phyloP scores from a whole-genome alignment of 2,113 vertebrate species.

The Lanius collurio region DNA sequence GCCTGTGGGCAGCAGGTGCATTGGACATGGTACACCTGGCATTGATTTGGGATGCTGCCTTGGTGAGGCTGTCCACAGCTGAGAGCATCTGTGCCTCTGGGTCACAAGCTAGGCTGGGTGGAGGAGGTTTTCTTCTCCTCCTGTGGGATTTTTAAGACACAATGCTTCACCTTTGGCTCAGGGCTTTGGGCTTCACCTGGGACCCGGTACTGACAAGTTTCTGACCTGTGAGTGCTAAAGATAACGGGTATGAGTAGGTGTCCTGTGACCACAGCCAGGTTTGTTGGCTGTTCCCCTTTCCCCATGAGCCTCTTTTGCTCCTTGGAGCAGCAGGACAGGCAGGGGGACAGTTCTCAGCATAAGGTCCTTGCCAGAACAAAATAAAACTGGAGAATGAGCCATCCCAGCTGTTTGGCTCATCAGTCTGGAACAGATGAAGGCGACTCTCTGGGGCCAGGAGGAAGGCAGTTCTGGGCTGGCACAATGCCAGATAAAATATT shows the following conservation, averaged over 20 bases:
- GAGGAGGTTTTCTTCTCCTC: not conserved
- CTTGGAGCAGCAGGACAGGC: not conserved
- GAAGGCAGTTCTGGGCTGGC: not conserved
- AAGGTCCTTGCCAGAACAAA: not conserved
- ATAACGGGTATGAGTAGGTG: not conserved
- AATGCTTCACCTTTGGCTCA: not conserved
- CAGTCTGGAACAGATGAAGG: not conserved
- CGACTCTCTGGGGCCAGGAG: not conserved
- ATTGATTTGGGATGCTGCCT: not conserved
- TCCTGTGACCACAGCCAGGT: not conserved
- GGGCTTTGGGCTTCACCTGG: not conserved
- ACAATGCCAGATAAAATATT: not conserved
- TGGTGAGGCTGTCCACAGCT: rapidly evolving
- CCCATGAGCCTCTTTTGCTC: not conserved
- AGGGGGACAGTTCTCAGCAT: not conserved
- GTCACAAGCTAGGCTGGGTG: not conserved
- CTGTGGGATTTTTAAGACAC: not conserved
- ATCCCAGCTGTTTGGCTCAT: not conserved
- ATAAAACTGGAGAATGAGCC: not conserved
- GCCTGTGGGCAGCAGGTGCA: not conserved
- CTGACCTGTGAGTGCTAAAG: not conserved
- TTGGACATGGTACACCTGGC: not conserved
- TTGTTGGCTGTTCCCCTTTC: not conserved
- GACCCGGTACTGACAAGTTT: not conserved
- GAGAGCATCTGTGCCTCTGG: not conserved